Percentiles rank a stretch among this genome's conserved stretches.
Evolutionary conservation across 1,140 invertebrate species (phyloP).

Genomic region (Rhagoletis zephyria): DNA sequence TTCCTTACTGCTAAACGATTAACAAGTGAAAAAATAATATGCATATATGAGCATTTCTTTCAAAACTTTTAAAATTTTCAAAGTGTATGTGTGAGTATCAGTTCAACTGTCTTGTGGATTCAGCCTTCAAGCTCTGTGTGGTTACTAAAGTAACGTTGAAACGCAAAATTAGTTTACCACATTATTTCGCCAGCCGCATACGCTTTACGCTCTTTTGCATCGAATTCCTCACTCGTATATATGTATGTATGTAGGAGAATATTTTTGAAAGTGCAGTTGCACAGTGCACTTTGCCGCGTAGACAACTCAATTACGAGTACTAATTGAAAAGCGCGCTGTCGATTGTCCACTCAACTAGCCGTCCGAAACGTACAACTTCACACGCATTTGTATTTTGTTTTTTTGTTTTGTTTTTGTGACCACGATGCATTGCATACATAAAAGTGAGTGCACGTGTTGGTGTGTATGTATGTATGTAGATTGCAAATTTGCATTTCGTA

Average conservation of each 20-base stretch:
- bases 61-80: too few species aligned
- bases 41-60: too few species aligned
- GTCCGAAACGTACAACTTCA: slow-evolving; percentile 28
- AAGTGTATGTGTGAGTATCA: too few species aligned
- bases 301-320: slow-evolving; percentile 69
- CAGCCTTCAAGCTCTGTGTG: too few species aligned
- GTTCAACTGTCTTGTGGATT: neutral
- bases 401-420: neutral
- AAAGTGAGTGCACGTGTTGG: neutral
- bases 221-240: too few species aligned
- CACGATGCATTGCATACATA: neutral
- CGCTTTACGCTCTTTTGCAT: neutral
- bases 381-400: slow-evolving; percentile 12
- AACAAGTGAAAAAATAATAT: too few species aligned
- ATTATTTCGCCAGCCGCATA: neutral
- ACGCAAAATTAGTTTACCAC: slow-evolving; percentile 44
- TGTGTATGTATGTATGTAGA: slow-evolving; percentile 5
- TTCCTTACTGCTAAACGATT: too few species aligned
- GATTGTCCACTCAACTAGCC: slow-evolving; percentile 37
- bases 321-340: slow-evolving; percentile 65
- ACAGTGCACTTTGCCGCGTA: slow-evolving; percentile 28
- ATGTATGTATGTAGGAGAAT: neutral
- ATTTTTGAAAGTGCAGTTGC: neutral
- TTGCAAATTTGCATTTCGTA: slow-evolving; percentile 61
- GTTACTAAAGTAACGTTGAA: neutral